phyloP scores from a whole-genome alignment of 2,797 vertebrate species.

The Amphiprion clarkii region DNA sequence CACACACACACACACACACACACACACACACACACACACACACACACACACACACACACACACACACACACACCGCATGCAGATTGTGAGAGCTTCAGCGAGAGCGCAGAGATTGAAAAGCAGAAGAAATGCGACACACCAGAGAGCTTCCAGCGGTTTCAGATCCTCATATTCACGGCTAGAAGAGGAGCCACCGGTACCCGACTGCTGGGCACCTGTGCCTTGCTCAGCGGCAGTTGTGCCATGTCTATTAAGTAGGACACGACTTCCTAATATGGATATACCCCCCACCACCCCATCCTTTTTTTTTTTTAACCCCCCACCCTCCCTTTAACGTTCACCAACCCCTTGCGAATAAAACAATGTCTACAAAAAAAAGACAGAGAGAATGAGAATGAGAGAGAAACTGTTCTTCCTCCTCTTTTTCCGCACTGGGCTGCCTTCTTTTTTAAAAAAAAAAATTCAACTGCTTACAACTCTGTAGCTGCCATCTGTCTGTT shows the following conservation, averaged over 20 bases:
- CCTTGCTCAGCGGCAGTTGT: constrained; percentile 75
- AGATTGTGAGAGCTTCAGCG: constrained; percentile 45
- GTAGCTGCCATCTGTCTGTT: constrained; percentile 12
- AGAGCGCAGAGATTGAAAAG: constrained; percentile 51
- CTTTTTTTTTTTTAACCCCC: neutral
- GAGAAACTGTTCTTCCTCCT: constrained; percentile 6
- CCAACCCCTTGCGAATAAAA: constrained; percentile 65
- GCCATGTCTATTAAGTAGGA: constrained; percentile 77
- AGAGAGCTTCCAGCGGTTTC: constrained; percentile 63
- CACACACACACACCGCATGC: constrained; percentile 51
- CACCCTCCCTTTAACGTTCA: constrained; percentile 45
- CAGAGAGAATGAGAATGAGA: neutral
- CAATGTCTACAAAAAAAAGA: constrained; percentile 20
- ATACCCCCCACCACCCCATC: constrained; percentile 13
- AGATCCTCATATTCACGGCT: constrained; percentile 50
- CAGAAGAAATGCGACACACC: constrained; percentile 50
- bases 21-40: constrained; percentile 23
- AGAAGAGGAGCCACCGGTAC: neutral
- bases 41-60: constrained; percentile 6
- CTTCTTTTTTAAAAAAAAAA: too few species aligned
- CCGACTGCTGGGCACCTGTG: constrained; percentile 65
- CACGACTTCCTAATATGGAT: constrained; percentile 85
- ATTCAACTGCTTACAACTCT: neutral
- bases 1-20: constrained; percentile 16
- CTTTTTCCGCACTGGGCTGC: neutral